Evolutionary conservation across 2,888 invertebrate species (phyloP).

Genomic region (Nephrotoma appendiculata): DNA sequence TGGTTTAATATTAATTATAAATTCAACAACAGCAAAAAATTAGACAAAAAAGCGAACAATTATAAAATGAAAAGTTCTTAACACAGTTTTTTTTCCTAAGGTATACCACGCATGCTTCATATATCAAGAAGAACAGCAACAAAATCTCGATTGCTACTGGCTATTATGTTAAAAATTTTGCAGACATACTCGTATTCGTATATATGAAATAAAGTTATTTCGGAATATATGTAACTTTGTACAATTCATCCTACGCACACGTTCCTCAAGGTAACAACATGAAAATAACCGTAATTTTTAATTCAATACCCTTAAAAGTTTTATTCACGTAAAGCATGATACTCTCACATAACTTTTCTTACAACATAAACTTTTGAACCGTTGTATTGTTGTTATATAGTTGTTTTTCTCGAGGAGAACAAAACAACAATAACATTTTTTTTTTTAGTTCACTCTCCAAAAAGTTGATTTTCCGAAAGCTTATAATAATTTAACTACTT

Average conservation of each 20-base stretch:
- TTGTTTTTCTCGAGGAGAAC: too few species aligned
- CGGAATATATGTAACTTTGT: background rate
- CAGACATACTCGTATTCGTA: too few species aligned
- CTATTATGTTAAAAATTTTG: background rate
- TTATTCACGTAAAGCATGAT: background rate
- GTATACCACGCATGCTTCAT: background rate
- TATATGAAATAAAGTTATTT: too few species aligned
- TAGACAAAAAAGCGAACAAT: too few species aligned
- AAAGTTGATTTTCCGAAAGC: background rate
- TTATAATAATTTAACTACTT: background rate
- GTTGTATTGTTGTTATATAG: background rate
- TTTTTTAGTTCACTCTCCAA: background rate
- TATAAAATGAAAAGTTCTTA: too few species aligned
- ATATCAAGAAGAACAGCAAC: background rate
- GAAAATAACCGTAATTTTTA: background rate
- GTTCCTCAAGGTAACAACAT: too few species aligned
- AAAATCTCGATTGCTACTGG: background rate
- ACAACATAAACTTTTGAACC: background rate
- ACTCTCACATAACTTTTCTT: background rate
- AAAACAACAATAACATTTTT: too few species aligned
- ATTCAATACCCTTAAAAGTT: background rate
- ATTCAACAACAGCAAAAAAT: too few species aligned
- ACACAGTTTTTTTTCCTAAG: too few species aligned
- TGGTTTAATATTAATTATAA: too few species aligned
- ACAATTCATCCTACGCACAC: too few species aligned